Evolutionary conservation across 2,888 invertebrate genomes (phyloP), one percentile per base, ranked within the genome.

Genomic region (Resseliella maxima): DNA sequence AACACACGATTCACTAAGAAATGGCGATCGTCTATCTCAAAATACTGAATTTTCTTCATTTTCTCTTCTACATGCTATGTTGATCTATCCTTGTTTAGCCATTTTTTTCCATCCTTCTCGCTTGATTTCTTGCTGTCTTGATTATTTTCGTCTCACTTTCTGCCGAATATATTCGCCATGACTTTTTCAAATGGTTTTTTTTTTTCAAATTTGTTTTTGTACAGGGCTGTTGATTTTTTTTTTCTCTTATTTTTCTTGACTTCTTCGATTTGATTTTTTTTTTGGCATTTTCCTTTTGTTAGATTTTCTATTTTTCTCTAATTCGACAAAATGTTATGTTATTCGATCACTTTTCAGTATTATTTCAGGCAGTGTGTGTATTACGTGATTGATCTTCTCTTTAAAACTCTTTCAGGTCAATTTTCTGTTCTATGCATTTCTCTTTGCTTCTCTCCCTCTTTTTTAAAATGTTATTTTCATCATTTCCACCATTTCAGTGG

Each of bases 301-400:
- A 72, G 24, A 24, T 59, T 24, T 59, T 24, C 24, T 59, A 2
- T 27, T 8, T 27, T 59, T 59, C 24, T n/a, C 24, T 27, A 8
- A 24, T 24, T 59, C 59, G 59, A 24, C 1, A 1, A 59, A 72
- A 72, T 35, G 31, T 31, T 72, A 31, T 31, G 31, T 72, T 72
- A 72, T 15, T 31, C 31, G 31, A 72, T 72, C 72, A 72, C 72
- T 72, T 72, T 72, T 72, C 18, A n/a, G 6, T 72, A 59, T 59
- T 59, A 59, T 59, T 59, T 59, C 59, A 59, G 21, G 72, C 72
- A 2, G 12, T 18, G n/a, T 50, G 21, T 1, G 15, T 59, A 24
- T 72, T 72, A 72, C 27, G 27, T 31, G 72, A 72, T 31, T n/a
- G 35, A 72, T 31, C 27, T 15, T 18, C n/a, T n/a, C n/a, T 72